These are phyloP conservation scores for Montifringilla adamsi DNA, from an alignment of 2,113 vertebrate genomes.

Conservation along the genomic window DNA sequence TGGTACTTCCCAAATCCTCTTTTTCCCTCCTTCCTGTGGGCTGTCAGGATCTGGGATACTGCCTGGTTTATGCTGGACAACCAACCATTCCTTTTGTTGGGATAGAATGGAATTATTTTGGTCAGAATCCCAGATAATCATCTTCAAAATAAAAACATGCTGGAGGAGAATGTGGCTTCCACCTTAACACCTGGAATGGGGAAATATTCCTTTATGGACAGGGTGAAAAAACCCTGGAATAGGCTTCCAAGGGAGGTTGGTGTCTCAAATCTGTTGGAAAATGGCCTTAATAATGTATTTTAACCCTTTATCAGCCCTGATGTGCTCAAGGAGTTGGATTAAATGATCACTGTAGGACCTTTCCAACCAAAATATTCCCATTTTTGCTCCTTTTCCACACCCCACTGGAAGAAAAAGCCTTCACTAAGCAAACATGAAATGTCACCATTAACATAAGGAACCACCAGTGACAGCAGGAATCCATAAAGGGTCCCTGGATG, in stretches of 20 bases:
- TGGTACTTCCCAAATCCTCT: neutral
- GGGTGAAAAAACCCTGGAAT: neutral
- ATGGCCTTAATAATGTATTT: fast-evolving
- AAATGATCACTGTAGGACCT: fast-evolving
- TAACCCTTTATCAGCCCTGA: neutral
- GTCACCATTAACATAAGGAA: neutral
- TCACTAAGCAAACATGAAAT: neutral
- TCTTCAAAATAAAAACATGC: neutral
- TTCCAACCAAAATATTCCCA: neutral
- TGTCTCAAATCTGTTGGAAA: neutral
- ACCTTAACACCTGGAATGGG: too few species aligned
- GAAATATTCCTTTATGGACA: neutral
- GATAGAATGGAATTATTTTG: neutral
- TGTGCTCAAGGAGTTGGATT: neutral
- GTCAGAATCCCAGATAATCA: neutral
- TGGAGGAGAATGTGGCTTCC: neutral
- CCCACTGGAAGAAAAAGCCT: neutral
- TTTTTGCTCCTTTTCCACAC: neutral
- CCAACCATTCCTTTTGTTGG: neutral
- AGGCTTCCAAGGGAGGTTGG: neutral
- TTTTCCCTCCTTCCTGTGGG: fast-evolving
- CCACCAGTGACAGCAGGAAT: neutral
- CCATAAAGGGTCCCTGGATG: neutral
- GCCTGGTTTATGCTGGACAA: fast-evolving
- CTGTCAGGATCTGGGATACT: neutral